A percentile compares a stretch with the other conserved stretches of the same genome.
Evolutionary conservation across 2,113 vertebrate species (phyloP).

Genomic region (Boulengeromyrus knoepffleri): DNA sequence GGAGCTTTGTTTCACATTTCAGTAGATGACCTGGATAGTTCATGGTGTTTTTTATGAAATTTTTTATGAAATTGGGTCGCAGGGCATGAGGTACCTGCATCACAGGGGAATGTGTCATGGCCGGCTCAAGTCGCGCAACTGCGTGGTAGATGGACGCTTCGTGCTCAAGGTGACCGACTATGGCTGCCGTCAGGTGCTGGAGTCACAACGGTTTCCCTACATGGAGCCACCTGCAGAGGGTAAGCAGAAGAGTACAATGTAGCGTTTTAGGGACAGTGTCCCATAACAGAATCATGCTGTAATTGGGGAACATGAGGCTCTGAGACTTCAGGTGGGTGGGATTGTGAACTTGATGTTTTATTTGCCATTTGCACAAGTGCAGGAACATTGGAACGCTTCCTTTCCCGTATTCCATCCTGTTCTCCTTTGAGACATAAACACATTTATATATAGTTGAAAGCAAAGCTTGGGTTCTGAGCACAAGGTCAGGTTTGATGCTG

Average conservation of each 20-base stretch:
- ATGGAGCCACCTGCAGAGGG: conserved; percentile 46
- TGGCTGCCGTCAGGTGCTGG: conserved; percentile 58
- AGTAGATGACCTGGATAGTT: neutral
- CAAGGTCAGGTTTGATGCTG: neutral
- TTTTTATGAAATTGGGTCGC: neutral
- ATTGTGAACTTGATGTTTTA: neutral
- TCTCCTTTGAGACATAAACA: neutral
- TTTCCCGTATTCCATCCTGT: neutral
- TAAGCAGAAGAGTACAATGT: conserved; percentile 23
- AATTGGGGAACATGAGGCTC: neutral
- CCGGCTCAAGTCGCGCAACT: conserved; percentile 66
- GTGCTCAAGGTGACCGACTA: conserved; percentile 63
- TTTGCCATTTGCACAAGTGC: neutral
- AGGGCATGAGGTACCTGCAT: conserved; percentile 71
- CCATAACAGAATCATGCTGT: neutral
- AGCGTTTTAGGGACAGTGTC: neutral
- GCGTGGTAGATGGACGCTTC: conserved; percentile 45
- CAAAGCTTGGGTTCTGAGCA: neutral
- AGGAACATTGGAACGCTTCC: neutral
- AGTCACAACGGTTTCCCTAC: conserved; percentile 52
- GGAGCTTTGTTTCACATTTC: neutral
- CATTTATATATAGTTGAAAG: neutral
- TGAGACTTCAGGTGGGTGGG: neutral
- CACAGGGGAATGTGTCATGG: conserved; percentile 53
- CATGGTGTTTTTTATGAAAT: neutral